Evolutionary conservation across 2,113 vertebrate species (phyloP).

Genomic region (Psephotus haematonotus): DNA sequence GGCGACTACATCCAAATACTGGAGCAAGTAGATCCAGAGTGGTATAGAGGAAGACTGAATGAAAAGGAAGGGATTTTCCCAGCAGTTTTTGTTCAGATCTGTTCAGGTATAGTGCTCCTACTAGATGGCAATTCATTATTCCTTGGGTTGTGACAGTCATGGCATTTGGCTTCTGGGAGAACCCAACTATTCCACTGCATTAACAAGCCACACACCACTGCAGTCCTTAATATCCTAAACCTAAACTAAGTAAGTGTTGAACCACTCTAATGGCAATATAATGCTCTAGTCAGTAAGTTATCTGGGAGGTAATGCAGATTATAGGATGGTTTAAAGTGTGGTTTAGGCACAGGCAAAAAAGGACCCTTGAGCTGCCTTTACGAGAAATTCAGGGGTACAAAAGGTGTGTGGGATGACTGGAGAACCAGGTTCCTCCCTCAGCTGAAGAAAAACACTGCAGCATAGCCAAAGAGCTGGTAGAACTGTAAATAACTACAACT

Average conservation of each 20-base stretch:
- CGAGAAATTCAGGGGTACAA: not conserved
- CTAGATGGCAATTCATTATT: not conserved
- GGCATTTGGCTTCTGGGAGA: not conserved
- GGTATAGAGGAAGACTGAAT: constrained; percentile 85
- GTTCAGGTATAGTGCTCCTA: constrained; percentile 74
- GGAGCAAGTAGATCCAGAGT: constrained; percentile 79
- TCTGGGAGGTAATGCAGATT: not conserved
- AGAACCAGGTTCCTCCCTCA: not conserved
- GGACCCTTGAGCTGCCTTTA: not conserved
- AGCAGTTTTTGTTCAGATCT: constrained; percentile 78
- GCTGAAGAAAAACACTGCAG: not conserved
- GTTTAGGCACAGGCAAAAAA: not conserved
- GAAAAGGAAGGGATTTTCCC: constrained; percentile 90
- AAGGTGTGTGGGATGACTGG: not conserved
- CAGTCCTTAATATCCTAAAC: not conserved
- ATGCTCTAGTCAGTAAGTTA: not conserved
- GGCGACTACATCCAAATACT: constrained; percentile 87
- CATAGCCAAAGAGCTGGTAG: not conserved
- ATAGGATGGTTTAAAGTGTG: not conserved
- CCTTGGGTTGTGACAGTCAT: not conserved
- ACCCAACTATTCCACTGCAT: not conserved
- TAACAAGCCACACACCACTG: not conserved
- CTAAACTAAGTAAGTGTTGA: not conserved
- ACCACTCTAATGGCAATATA: not conserved
- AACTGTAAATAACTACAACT: not conserved